Percentiles rank a stretch among this genome's conserved stretches.
Conservation (phyloP, 2,113 vertebrate genomes). For the Neolamprologus devosi region DNA sequence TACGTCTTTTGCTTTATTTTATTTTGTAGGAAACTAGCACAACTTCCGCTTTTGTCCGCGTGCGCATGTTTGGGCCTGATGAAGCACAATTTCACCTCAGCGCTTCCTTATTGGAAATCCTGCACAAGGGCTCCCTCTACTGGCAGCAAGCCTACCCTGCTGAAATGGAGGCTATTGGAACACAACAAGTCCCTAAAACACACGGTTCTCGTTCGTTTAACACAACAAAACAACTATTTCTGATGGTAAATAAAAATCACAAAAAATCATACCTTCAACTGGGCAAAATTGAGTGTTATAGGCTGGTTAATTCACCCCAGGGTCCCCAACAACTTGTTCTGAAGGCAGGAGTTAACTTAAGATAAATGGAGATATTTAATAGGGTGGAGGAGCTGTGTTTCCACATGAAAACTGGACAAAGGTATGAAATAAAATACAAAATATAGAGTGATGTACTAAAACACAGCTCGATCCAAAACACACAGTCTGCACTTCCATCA, state of each 20-base stretch:
- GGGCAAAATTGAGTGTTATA: background rate
- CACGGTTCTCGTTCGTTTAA: accelerated
- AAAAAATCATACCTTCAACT: accelerated
- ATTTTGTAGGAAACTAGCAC: background rate
- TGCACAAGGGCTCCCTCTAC: constrained; percentile 15
- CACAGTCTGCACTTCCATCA: background rate
- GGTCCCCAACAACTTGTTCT: background rate
- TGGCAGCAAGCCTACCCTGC: background rate
- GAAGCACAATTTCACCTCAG: background rate
- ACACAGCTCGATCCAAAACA: accelerated
- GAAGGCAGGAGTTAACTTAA: background rate
- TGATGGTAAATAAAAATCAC: accelerated
- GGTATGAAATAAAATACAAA: background rate
- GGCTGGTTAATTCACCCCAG: background rate
- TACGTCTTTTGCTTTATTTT: background rate
- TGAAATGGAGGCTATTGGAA: accelerated
- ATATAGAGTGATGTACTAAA: background rate
- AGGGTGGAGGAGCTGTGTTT: background rate
- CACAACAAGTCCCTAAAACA: background rate
- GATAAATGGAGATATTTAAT: background rate
- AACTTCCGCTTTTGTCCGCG: background rate
- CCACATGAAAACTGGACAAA: background rate
- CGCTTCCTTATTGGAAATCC: constrained; percentile 33
- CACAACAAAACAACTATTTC: accelerated
- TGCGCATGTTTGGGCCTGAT: accelerated